A percentile compares a stretch with the other conserved stretches of the same genome.
Evolutionary conservation across 2,113 vertebrate genomes (phyloP).

Genomic region (Recurvirostra avosetta): DNA sequence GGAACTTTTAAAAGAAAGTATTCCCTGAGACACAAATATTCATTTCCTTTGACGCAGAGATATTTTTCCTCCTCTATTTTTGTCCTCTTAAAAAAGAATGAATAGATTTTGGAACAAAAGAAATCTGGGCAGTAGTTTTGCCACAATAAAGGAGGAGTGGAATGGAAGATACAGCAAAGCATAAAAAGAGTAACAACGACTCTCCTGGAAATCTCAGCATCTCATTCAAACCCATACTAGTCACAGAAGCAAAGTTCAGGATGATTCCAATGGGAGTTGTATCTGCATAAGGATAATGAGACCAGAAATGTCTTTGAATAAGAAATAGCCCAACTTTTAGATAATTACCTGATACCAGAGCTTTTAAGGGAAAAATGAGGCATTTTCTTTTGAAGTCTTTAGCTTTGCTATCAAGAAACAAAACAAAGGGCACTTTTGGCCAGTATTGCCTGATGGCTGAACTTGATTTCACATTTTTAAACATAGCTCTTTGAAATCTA

Average conservation of each 20-base stretch:
- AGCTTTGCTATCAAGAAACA: background rate
- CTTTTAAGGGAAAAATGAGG: background rate
- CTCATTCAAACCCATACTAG: background rate
- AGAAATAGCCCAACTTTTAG: background rate
- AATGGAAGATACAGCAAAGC: background rate
- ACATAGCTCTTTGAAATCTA: slow-evolving; percentile 9
- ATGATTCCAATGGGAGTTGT: background rate
- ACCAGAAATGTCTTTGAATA: background rate
- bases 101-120: background rate
- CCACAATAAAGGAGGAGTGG: background rate
- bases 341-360: background rate
- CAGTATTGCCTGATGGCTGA: background rate
- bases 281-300: background rate
- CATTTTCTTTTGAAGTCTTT: background rate
- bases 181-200: background rate
- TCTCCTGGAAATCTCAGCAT: background rate
- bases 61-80: background rate
- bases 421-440: background rate
- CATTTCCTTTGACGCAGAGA: slow-evolving; percentile 4
- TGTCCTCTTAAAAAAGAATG: background rate
- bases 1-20: background rate
- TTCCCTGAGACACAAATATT: background rate
- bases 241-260: background rate
- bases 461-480: background rate
- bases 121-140: background rate